These are phyloP conservation scores for Papilio glaucus DNA, from an alignment of 1,140 invertebrate genomes.

Conservation along the genomic window DNA sequence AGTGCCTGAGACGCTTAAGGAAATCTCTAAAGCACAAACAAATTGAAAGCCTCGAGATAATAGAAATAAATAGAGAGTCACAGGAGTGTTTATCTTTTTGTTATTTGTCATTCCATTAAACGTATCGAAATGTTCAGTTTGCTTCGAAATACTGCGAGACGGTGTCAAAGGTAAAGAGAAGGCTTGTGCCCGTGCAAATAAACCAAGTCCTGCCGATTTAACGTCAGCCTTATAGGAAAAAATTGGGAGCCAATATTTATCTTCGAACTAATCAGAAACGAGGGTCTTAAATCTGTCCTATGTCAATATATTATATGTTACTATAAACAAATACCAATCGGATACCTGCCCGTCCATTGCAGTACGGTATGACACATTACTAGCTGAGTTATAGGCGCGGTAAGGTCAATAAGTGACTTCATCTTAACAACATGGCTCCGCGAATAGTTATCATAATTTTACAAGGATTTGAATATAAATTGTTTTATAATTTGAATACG, in stretches of 20 bases:
- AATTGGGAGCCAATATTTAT: conserved; percentile 46
- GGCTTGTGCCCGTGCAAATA: conserved; percentile 54
- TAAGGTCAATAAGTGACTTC: conserved; percentile 39
- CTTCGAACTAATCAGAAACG: conserved; percentile 44
- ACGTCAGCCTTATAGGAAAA: conserved; percentile 62
- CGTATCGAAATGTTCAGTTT: conserved; percentile 61
- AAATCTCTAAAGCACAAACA: conserved; percentile 27
- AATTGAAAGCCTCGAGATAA: conserved; percentile 32
- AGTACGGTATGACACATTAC: conserved; percentile 41
- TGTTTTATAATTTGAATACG: conserved; percentile 10
- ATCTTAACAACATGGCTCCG: conserved; percentile 16
- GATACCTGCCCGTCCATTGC: conserved; percentile 30
- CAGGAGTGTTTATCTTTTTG: conserved; percentile 37
- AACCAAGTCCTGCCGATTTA: conserved; percentile 66
- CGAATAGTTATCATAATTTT: conserved; percentile 16
- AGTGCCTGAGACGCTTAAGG: conserved; percentile 27
- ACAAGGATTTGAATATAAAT: conserved; percentile 15
- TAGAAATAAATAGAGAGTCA: conserved; percentile 33
- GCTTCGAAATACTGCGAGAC: conserved; percentile 62
- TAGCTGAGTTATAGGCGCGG: conserved; percentile 16
- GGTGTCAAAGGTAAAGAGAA: conserved; percentile 60
- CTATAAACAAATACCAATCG: conserved; percentile 32
- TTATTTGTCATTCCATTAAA: conserved; percentile 68
- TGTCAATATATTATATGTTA: conserved; percentile 48
- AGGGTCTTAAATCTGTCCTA: conserved; percentile 47